phyloP scores from a whole-genome alignment of 2,113 vertebrate genomes.

The Eupsittula cactorum region DNA sequence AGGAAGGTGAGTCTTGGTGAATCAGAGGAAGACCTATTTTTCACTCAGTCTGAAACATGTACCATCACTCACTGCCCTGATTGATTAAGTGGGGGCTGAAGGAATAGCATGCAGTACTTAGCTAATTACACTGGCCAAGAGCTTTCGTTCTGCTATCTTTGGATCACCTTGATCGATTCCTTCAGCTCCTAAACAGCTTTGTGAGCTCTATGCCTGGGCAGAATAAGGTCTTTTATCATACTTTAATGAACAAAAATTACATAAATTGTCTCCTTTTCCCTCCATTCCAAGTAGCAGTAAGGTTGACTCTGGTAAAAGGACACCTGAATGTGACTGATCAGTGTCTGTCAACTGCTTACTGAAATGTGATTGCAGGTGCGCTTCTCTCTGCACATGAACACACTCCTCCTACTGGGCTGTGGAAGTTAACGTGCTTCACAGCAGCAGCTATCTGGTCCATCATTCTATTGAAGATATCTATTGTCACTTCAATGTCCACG shows the following conservation, averaged over 20 bases:
- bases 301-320: neutral
- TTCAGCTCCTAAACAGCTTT: constrained; percentile 51
- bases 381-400: neutral
- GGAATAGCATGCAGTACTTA: constrained; percentile 20
- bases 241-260: constrained; percentile 18
- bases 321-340: neutral
- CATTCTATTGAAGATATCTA: neutral
- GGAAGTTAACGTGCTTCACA: neutral
- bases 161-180: constrained; percentile 47
- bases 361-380: neutral
- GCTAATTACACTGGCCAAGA: constrained; percentile 23
- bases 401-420: neutral
- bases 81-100: neutral
- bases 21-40: neutral
- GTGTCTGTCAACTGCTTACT: neutral
- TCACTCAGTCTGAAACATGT: neutral
- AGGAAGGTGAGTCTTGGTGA: neutral
- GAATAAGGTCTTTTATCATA: constrained; percentile 36
- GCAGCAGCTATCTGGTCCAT: neutral
- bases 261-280: constrained; percentile 14
- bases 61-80: neutral
- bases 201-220: neutral
- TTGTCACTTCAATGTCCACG: neutral
- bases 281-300: neutral
- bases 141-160: constrained; percentile 21